Conservation (phyloP, 2,888 invertebrate genomes). For the Trilocha varians region DNA sequence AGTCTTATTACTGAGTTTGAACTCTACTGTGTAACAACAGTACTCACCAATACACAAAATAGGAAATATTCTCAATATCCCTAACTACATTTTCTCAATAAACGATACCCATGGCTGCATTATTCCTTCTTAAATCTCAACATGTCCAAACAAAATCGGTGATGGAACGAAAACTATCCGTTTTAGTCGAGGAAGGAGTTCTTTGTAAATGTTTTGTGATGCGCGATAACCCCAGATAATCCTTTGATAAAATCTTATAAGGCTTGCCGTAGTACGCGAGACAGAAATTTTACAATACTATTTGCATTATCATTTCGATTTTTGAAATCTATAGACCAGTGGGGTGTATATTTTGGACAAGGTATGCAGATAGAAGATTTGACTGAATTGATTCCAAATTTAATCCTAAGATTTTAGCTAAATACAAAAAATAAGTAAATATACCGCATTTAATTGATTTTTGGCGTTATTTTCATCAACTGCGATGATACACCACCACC, state of each 20-base stretch:
- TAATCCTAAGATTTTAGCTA: too few species aligned
- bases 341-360: too few species aligned
- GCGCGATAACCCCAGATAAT: conserved; percentile 63
- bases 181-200: neutral
- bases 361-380: too few species aligned
- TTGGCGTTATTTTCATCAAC: too few species aligned
- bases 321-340: too few species aligned
- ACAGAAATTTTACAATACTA: conserved; percentile 35
- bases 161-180: conserved; percentile 14
- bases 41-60: neutral
- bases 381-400: too few species aligned
- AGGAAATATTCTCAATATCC: neutral
- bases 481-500: too few species aligned
- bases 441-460: too few species aligned
- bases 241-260: conserved; percentile 53
- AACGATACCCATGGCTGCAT: neutral
- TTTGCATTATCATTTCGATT: too few species aligned
- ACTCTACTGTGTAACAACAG: conserved; percentile 4
- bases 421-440: too few species aligned
- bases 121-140: neutral
- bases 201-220: conserved; percentile 34
- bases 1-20: too few species aligned
- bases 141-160: conserved; percentile 1
- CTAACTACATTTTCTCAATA: neutral
- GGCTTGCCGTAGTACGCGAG: conserved; percentile 53